Base-by-base conservation (phyloP, 1,140 invertebrate genomes). In the Aricia agestis region DNA sequence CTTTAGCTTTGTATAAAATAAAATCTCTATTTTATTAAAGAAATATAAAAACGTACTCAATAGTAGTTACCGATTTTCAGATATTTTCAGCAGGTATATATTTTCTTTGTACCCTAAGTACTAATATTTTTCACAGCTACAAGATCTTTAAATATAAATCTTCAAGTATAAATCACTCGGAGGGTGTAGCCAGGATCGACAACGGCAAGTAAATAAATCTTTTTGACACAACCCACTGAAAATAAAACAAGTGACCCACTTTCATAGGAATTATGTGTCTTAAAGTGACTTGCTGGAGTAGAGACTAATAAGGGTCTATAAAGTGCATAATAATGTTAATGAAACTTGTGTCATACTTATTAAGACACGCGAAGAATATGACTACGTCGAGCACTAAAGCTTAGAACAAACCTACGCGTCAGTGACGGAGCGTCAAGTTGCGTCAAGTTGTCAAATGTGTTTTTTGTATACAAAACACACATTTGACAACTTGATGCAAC, bases 171-270 rank as follows among this genome's bases (percentile, higher is more conserved):
- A 52, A 13, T 52, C 45, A 15, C 11, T 13, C 45, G 45, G 11
- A 52, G 45, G 45, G 45, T 52, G 45, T 52, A 52, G 13, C 45
- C 45, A 52, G 45, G 45, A 52, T 52, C 45, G 45, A 52, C 45
- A 52, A 52, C 45, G 45, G 45, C 45, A 52, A 52, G 45, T 52
- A 52, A 52, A 52, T 52, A 52, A 52, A 52, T 52, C 45, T 52
- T 52, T 52, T 52, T 52, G 45, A 52, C 45, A 52, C 45, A 52
- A 52, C 45, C 45, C 45, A 13, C 45, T 52, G 45, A 52, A 52
- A 52, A 52, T 52, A 52, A 52, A 52, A 52, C 45, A 52, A 52
- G 45, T 52, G 45, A 52, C 45, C 45, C 11, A 52, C 11, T 52
- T 52, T 52, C 45, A 15, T 52, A 52, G 45, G 42, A 52, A 52